phyloP scores from a whole-genome alignment of 2,797 vertebrate genomes.

The Phaenicophaeus curvirostris region DNA sequence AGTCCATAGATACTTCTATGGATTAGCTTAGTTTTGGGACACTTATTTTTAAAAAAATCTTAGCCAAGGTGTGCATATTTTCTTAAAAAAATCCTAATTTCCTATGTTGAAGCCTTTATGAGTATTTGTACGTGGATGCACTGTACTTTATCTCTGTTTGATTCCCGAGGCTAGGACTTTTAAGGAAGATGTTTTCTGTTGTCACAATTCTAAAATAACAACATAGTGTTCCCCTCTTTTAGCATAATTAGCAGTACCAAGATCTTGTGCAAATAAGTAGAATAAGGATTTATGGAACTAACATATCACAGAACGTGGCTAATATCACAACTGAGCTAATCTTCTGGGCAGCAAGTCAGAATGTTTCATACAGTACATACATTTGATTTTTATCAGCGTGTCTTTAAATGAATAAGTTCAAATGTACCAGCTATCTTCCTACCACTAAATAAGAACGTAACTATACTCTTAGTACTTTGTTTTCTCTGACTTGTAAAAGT shows the following conservation, averaged over 20 bases:
- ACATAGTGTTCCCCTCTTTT: neutral
- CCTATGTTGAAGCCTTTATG: conserved; percentile 4
- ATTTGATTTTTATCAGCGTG: neutral
- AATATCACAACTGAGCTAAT: neutral
- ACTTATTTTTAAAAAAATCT: neutral
- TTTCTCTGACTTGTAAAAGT: neutral
- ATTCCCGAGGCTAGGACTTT: neutral
- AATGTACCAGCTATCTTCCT: neutral
- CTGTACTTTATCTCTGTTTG: neutral
- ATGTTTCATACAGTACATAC: rapidly evolving
- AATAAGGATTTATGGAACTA: neutral
- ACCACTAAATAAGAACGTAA: neutral
- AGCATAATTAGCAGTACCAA: neutral
- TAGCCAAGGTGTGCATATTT: neutral
- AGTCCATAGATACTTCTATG: neutral
- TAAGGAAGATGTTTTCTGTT: neutral
- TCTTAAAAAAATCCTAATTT: neutral
- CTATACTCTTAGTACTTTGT: neutral
- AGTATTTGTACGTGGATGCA: neutral
- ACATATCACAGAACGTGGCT: neutral
- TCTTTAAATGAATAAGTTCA: neutral
- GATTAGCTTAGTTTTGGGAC: neutral
- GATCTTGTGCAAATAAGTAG: neutral
- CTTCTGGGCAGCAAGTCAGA: neutral
- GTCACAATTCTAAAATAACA: neutral